These are phyloP conservation scores for Prionailurus viverrinus DNA, from an alignment of 2,113 vertebrate genomes.

Conservation along the genomic window DNA sequence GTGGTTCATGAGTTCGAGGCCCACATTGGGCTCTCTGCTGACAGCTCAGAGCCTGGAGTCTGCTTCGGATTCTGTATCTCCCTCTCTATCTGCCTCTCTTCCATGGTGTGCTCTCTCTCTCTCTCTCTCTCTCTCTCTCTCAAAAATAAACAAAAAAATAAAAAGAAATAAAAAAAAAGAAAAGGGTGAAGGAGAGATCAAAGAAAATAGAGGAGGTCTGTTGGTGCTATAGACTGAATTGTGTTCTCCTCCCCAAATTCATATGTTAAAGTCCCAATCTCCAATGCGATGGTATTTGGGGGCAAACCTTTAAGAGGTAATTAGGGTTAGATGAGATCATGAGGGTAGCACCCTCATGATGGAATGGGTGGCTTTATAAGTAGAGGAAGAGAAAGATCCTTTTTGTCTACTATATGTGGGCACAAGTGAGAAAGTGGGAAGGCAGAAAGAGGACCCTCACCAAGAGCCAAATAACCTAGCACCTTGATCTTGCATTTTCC, in stretches of 20 bases:
- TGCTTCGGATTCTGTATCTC: too few species aligned
- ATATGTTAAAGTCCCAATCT: not conserved
- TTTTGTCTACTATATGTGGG: not conserved
- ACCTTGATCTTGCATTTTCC: not conserved
- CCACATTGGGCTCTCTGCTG: too few species aligned
- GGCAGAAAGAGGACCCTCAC: not conserved
- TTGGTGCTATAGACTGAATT: not conserved
- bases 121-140: too few species aligned
- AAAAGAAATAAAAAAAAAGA: not conserved
- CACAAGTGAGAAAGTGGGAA: not conserved
- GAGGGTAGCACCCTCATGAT: too few species aligned
- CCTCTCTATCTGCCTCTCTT: too few species aligned
- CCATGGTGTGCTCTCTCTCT: fast-evolving
- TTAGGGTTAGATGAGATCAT: not conserved
- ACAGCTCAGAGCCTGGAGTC: too few species aligned
- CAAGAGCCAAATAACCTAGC: not conserved
- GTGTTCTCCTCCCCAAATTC: too few species aligned
- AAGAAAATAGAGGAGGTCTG: not conserved
- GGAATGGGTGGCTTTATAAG: not conserved
- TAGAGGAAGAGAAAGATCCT: not conserved
- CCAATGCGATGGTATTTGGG: not conserved
- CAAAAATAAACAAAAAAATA: too few species aligned
- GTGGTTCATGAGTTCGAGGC: too few species aligned
- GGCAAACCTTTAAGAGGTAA: not conserved
- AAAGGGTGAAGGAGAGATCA: not conserved